Base-by-base conservation (phyloP, 2,113 vertebrate genomes). In the Speoplatyrhinus poulsoni region DNA sequence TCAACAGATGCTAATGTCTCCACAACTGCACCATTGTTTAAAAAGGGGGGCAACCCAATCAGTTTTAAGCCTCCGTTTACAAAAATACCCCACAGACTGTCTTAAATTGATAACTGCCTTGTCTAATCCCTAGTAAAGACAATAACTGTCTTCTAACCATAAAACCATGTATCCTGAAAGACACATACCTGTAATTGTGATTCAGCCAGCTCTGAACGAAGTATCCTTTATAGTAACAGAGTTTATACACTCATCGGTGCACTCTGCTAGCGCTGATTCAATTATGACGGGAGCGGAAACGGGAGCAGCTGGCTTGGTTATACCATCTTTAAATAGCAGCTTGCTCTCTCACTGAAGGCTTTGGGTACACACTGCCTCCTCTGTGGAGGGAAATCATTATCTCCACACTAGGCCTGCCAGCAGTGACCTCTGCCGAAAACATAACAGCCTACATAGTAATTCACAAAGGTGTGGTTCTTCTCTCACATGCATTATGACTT, bases 301-400 rank as follows among this genome's bases (percentile, higher is more conserved):
- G 46, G 80, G 86, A 85, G 82, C 83, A 88, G 82, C 85, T 90
- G 87, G 85, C 75, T 60, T 46, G 59, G 80, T 87, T 83, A 53
- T 82, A 80, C 73, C 80, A 78, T 88, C 88, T 85, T 92, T 86
- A 90, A 90, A 92, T 87, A 90, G 82, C 71, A 81, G 71, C 58
- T 72, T 46, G 62, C 75, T 41, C 67, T 77, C 83, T 76, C 75
- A 76, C 72, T 79, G 61, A 58, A 64, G 65, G 57, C 49, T 82
- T 72, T 78, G 61, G 62, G 55, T 26, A 72, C 67, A 81, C 79
- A 87, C 58, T 1, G 4, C 60, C 48, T 68, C 77, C 48, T 67
- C 52, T 15, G 62, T 52, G 69, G 54, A 75, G 70, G 48, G 70
- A 72, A 82, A 70, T 68, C 32, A 70, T 79, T 73, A 73, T 73